Evolutionary conservation across 2,113 vertebrate species (phyloP), one percentile per base, ranked within the genome.

Genomic region (Daboia siamensis): DNA sequence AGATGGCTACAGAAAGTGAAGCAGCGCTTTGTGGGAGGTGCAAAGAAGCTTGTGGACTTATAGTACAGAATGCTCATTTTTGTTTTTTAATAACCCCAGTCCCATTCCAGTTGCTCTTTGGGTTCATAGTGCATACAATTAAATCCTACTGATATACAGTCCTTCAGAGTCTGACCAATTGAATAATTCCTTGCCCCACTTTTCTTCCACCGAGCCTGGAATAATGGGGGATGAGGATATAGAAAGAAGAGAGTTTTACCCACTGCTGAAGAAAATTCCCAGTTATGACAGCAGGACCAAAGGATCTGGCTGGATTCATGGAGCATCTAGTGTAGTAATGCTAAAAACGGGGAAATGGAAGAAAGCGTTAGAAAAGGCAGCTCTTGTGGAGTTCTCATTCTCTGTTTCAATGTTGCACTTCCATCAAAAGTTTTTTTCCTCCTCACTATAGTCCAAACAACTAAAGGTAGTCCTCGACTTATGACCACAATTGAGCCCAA

Each of bases 261-360:
- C 91, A 90, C 6, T 97, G 96, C 24, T 92, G 93, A 33, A 54
- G 61, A 90, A 97, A 97, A 55, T 95, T 96, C 69, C 93, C 80
- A 3, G 91, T 92, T n/a, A 97, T 51, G 24, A 97, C 80, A 46
- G 96, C 96, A 87, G 97, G 96, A 59, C 95, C 96, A 94, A 97
- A 96, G 7, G 96, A 97, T 80, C 96, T 93, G 54, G 97, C 97
- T 44, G 97, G 97, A 92, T 97, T 97, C 96, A 97, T 97, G 87
- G 96, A 96, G 93, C 97, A 97, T 59, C 96, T 95, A 5, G 96
- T 97, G 89, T 94, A 96, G 56, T 94, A 94, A 52, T 96, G 97
- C 95, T 97, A 93, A 89, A 24, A 57, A 91, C 3, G 8, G 85
- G 23, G 88, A 80, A 61, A 54, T 3, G 56, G 33, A 55, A 64